These are phyloP conservation scores for Macrotus californicus DNA, from an alignment of 2,113 vertebrate genomes.

Conservation along the genomic window DNA sequence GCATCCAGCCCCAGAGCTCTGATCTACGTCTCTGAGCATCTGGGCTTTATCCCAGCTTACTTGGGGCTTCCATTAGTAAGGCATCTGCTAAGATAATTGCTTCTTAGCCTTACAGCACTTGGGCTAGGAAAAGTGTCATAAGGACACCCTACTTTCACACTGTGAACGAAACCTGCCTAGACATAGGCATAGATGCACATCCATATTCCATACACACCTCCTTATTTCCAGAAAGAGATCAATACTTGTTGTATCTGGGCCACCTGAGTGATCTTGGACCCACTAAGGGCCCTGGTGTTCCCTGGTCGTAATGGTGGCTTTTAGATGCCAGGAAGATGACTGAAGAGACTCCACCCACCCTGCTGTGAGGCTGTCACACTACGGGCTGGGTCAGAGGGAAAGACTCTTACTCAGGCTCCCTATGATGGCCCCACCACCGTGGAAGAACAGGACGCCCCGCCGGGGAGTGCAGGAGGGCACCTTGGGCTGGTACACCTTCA, in stretches of 20 bases:
- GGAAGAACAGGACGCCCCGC: constrained; percentile 85
- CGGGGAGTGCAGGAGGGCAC: constrained; percentile 59
- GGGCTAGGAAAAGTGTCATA: background rate
- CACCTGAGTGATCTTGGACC: background rate
- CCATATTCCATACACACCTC: background rate
- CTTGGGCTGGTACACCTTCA: constrained; percentile 85
- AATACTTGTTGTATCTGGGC: background rate
- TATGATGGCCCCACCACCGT: constrained; percentile 84
- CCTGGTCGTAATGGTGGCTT: background rate
- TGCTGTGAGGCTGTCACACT: background rate
- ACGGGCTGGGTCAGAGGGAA: fast-evolving
- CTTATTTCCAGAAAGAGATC: background rate
- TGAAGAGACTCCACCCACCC: too few relatives aligned
- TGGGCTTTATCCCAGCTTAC: background rate
- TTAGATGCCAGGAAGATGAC: background rate
- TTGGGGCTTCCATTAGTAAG: background rate
- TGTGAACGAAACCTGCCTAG: background rate
- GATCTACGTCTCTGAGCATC: background rate
- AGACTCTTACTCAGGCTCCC: constrained; percentile 85
- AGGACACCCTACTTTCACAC: background rate
- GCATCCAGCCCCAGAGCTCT: background rate
- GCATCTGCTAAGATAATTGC: background rate
- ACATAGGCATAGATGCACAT: background rate
- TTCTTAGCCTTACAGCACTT: too few relatives aligned
- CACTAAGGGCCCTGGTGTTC: background rate